Conservation (phyloP, 2,113 vertebrate species). For the Tricholaema leucomelas region DNA sequence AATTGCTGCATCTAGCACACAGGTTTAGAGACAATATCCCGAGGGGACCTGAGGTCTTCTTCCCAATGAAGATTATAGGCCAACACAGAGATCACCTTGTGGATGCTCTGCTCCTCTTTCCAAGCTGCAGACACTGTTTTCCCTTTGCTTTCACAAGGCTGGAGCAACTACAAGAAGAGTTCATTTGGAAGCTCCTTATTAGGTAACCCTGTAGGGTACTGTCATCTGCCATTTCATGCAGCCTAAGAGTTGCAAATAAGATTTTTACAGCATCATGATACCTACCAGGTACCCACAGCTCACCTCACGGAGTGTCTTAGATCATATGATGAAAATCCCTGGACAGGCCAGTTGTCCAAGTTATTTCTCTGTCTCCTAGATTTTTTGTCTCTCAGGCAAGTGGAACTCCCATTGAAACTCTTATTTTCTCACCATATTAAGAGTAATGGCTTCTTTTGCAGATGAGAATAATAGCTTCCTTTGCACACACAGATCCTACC, state of each 20-base stretch:
- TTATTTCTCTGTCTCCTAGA: background rate
- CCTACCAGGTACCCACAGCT: background rate
- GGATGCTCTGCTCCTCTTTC: background rate
- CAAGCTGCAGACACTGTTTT: background rate
- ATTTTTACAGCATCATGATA: background rate
- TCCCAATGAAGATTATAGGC: background rate
- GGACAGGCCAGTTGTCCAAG: background rate
- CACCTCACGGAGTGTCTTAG: background rate
- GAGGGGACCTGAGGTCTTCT: background rate
- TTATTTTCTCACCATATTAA: background rate
- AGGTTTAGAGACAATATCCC: background rate
- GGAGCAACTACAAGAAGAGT: background rate
- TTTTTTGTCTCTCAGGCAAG: background rate
- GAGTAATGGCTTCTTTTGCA: background rate
- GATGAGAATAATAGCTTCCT: background rate
- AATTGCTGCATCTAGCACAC: background rate
- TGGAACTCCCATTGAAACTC: background rate
- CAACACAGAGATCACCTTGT: background rate
- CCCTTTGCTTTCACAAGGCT: background rate
- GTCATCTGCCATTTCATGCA: background rate
- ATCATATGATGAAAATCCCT: background rate
- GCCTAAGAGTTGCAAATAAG: background rate
- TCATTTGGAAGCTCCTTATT: constrained; percentile 6
- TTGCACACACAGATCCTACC: background rate
- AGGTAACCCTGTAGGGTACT: background rate